Percentiles rank a stretch among this genome's conserved stretches.
Conservation (phyloP, 1,140 invertebrate genomes). For the Nephila pilipes region DNA sequence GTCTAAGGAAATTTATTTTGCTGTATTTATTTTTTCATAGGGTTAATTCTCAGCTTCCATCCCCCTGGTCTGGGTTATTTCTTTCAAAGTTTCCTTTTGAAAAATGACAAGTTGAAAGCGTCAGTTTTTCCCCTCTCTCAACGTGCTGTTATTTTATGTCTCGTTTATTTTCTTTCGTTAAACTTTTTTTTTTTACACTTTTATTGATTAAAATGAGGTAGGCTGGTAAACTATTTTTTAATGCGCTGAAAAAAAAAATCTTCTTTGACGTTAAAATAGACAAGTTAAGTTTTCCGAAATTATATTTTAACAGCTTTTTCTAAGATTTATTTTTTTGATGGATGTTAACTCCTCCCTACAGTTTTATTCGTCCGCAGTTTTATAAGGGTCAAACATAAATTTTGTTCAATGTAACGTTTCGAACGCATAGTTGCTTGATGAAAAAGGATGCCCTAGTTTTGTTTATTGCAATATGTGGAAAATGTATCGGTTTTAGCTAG, state of each 20-base stretch:
- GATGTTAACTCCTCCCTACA: neutral
- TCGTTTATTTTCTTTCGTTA: slow-evolving; percentile 18
- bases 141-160: slow-evolving; percentile 37
- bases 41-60: slow-evolving; percentile 5
- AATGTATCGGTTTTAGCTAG: too few species aligned
- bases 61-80: neutral
- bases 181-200: neutral
- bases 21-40: slow-evolving; percentile 1
- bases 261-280: slow-evolving; percentile 24
- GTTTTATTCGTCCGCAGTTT: neutral
- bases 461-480: too few species aligned
- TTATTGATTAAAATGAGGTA: slow-evolving; percentile 38
- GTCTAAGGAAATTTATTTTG: slow-evolving; percentile 9
- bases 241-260: neutral
- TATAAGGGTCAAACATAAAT: too few species aligned
- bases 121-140: slow-evolving; percentile 41
- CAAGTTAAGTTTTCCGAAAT: slow-evolving; percentile 8
- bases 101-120: slow-evolving; percentile 48
- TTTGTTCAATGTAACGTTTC: too few species aligned
- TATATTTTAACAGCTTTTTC: slow-evolving; percentile 22
- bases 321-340: neutral
- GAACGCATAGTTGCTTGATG: too few species aligned
- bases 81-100: slow-evolving; percentile 15
- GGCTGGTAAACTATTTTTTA: neutral
- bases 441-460: too few species aligned